Percentiles rank a stretch among this genome's conserved stretches.
Conservation (phyloP, 92 coral and sea anemone genomes). For the Heteractis magnifica region DNA sequence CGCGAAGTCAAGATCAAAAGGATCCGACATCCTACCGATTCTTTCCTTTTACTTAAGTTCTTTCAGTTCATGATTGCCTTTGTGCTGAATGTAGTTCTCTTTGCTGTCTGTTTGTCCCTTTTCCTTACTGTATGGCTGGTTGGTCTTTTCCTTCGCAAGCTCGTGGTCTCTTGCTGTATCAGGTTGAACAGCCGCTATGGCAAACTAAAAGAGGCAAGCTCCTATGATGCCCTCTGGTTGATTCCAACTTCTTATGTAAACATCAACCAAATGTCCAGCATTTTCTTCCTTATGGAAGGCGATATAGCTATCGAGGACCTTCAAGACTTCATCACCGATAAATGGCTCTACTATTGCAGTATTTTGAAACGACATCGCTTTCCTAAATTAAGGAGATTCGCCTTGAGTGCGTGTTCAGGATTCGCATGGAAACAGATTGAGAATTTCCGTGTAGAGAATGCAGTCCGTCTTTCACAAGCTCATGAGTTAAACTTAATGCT, state of each 20-base stretch:
- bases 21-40: constrained; percentile 76
- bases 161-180: constrained; percentile 51
- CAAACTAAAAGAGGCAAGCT: constrained; percentile 51
- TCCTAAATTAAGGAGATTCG: constrained; percentile 57
- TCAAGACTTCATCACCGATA: constrained; percentile 46
- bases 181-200: constrained; percentile 43
- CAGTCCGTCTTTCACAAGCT: constrained; percentile 35
- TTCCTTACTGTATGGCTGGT: constrained; percentile 54
- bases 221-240: constrained; percentile 70
- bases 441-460: constrained; percentile 45
- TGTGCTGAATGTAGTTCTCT: constrained; percentile 49
- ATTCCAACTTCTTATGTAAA: constrained; percentile 37
- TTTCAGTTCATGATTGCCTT: constrained; percentile 33
- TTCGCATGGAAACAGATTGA: constrained; percentile 69
- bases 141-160: constrained; percentile 53
- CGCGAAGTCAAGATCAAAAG: constrained; percentile 49
- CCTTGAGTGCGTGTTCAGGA: constrained; percentile 56
- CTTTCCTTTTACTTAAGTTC: constrained; percentile 46
- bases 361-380: constrained; percentile 29
- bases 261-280: constrained; percentile 42
- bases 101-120: constrained; percentile 45
- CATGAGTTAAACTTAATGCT: constrained; percentile 11
- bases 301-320: constrained; percentile 55
- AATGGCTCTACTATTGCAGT: constrained; percentile 54
- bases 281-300: constrained; percentile 76